Conservation (phyloP, 1,140 invertebrate genomes). For the Drosophila pseudoobscura region DNA sequence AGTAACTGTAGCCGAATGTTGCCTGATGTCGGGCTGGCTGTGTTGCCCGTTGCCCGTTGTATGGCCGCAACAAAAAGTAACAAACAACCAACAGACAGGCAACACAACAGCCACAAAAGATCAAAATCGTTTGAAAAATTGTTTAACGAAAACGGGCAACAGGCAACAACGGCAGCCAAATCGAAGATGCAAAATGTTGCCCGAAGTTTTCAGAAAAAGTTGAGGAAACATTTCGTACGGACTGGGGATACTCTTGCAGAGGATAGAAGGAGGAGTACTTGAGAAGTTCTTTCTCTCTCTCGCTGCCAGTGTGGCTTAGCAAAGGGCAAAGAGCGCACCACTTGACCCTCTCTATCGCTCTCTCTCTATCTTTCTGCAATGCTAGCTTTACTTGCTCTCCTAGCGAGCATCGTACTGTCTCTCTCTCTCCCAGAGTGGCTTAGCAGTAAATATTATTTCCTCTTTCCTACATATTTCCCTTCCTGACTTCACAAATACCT, state of each 20-base stretch:
- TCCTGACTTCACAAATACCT: too few relatives aligned
- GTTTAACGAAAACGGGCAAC: constrained; percentile 31
- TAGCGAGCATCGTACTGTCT: too few relatives aligned
- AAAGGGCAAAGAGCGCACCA: too few relatives aligned
- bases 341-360: accelerated
- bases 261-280: too few relatives aligned
- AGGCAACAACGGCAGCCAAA: constrained; percentile 22
- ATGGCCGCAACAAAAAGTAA: constrained; percentile 34
- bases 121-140: constrained; percentile 59
- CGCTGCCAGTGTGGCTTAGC: too few relatives aligned
- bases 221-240: background rate
- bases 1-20: constrained; percentile 50
- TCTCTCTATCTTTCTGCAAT: too few relatives aligned
- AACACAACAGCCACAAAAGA: constrained; percentile 41
- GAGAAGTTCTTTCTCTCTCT: too few relatives aligned
- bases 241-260: too few relatives aligned
- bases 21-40: background rate
- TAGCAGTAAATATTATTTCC: too few relatives aligned
- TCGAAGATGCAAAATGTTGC: constrained; percentile 38
- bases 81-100: constrained; percentile 34
- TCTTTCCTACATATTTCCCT: too few relatives aligned
- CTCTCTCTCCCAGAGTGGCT: too few relatives aligned
- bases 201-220: background rate
- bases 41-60: background rate
- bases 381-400: too few relatives aligned